Evolutionary conservation across 2,113 vertebrate genomes (phyloP), one percentile per base, ranked within the genome.

Genomic region (Synchiropus splendidus): DNA sequence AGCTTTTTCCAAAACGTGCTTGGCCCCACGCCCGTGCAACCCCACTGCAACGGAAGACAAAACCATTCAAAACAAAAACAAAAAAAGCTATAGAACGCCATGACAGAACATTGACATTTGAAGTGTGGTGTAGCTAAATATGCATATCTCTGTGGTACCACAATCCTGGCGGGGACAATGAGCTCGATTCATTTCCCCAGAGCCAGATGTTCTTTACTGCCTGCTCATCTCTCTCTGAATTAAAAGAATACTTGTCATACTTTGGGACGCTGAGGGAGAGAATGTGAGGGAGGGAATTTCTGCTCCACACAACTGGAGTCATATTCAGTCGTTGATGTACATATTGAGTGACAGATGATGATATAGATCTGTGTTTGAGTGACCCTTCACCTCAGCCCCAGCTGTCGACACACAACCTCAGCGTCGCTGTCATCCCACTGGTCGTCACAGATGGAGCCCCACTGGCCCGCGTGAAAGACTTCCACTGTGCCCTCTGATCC

Each of bases 391-490:
- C 94, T 90, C 47, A 94, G 78, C 39, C 94, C 92, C 43, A 99
- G 85, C 72, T 98, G 94, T 80, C 94, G 86, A 79, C 95, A 99
- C 69, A 98, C 78, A 42, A 99, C 95, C 70, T 97, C 95, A 16
- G 93, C 93, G 36, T 99, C 94, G 0, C 84, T 89, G n/a, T 92
- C 86, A 6, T 97, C 93, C 92, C 93, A 99, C 42, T 97, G 92
- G 70, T 97, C 91, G 1, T 97, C 94, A 37, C 95, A 99, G 54
- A 99, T 60, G 1, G 95, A 94, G 1, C 95, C 95, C 95, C 95
- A 99, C 61, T 90, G 89, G 12, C 94, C 90, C 0, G 82, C 84
- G 0, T 88, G 87, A 74, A 86, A 91, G 33, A 99, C 80, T 67
- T 99, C 94, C 17, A 98, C 92, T 35, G 91, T 84, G 62, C 95